Evolutionary conservation across 2,113 vertebrate species (phyloP), one percentile per base, ranked within the genome.

Genomic region (Eupsittula cactorum): DNA sequence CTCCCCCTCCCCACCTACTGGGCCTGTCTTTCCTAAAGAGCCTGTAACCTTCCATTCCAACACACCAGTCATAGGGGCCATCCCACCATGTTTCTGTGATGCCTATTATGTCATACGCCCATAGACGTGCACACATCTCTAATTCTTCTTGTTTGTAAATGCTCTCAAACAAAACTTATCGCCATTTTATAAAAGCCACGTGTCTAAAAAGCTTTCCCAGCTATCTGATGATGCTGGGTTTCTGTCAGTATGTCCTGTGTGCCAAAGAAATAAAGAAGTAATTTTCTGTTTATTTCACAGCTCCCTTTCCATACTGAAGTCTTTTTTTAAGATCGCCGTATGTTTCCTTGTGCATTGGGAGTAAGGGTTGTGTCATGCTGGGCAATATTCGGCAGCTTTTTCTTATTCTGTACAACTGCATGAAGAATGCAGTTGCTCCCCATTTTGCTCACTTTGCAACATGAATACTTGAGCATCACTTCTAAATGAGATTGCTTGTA

Each of bases 251-350:
- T 16, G 6, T 62, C 13, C 46, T 52, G 10, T 62, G 44, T n/a
- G 31, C 16, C 4, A 2, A 28, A 49, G 68, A 70, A 80, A 64
- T 11, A 2, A 4, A 33, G 44, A 77, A 3, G 0, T 4, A 75
- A 62, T 46, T 18, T 20, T 47, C n/a, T 59, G 11, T 47, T 77
- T 64, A 69, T 75, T 35, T 78, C 39, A 24, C 23, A 29, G 39
- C 35, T 81, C 19, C 64, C 27, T 73, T 41, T 37, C 60, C 19
- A 71, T 0, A 3, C 12, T 70, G 50, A 82, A 75, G 19, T 53
- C 24, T 46, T 59, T 71, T 41, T 39, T 5, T 49, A 67, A 78
- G 6, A 12, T 65, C 18, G 13, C 16, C 25, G 11, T 55, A 44
- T 16, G 20, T 27, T 78, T 67, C 44, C 1, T 0, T 27, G 18